Evolutionary conservation across 1,140 invertebrate species (phyloP).

Genomic region (Rhyzopertha dominica): DNA sequence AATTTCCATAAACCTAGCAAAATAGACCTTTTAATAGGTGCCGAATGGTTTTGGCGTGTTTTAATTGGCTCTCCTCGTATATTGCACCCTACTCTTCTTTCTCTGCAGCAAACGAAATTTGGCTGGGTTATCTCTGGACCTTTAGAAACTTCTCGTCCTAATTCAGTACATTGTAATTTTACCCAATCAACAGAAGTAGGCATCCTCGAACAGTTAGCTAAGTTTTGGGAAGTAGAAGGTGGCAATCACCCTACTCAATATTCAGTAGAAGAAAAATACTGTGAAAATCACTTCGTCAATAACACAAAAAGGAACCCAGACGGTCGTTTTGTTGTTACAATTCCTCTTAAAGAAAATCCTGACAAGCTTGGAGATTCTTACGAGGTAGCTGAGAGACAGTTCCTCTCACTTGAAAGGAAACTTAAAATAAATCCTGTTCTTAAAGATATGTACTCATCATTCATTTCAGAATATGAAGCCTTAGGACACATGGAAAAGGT

Average conservation of each 20-base stretch:
- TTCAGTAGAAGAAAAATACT: conserved; percentile 16
- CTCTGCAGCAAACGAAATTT: conserved; percentile 26
- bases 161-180: background rate
- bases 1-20: conserved; percentile 23
- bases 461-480: conserved; percentile 20
- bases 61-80: conserved; percentile 15
- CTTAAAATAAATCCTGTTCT: conserved; percentile 15
- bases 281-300: conserved; percentile 23
- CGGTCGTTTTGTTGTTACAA: conserved; percentile 21
- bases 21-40: conserved; percentile 27
- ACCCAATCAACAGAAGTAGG: conserved; percentile 1
- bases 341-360: conserved; percentile 21
- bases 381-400: conserved; percentile 9
- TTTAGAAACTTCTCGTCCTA: background rate
- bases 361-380: conserved; percentile 18
- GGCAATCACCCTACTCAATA: background rate
- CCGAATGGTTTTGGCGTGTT: conserved; percentile 21
- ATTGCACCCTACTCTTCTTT: conserved; percentile 7
- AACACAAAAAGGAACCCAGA: conserved; percentile 7
- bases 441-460: conserved; percentile 12
- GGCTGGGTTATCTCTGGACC: conserved; percentile 26
- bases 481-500: conserved; percentile 13
- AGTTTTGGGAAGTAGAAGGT: conserved; percentile 26
- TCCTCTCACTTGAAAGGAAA: conserved; percentile 16
- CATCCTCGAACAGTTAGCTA: conserved; percentile 5